phyloP scores from a whole-genome alignment of 2,888 invertebrate species.

The Ormyrus rosae region DNA sequence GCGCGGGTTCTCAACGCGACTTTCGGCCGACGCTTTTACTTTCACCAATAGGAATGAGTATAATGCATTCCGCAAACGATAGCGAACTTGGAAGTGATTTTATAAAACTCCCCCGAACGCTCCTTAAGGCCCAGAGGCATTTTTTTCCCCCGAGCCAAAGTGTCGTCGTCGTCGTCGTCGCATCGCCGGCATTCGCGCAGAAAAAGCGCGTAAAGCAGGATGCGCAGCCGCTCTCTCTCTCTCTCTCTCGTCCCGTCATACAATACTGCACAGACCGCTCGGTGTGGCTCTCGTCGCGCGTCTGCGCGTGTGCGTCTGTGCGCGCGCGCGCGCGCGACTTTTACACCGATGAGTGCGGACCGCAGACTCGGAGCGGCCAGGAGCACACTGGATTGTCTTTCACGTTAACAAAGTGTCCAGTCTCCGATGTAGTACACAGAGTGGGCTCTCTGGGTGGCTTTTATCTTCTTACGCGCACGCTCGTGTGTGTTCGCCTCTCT shows the following conservation, averaged over 20 bases:
- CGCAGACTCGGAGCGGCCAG: neutral
- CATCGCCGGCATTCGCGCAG: neutral
- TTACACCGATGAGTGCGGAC: constrained; percentile 41
- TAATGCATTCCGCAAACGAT: too few relatives aligned
- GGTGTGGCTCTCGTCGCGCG: too few relatives aligned
- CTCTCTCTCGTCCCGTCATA: neutral
- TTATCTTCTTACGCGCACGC: constrained; percentile 34
- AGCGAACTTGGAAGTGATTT: too few relatives aligned
- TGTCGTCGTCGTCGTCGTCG: neutral
- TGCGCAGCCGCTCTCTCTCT: neutral
- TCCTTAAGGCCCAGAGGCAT: neutral
- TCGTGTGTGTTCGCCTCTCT: constrained; percentile 1
- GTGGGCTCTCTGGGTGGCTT: constrained; percentile 33
- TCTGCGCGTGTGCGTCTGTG: neutral
- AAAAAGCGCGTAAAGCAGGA: constrained; percentile 12
- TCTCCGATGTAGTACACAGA: constrained; percentile 23
- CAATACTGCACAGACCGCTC: constrained; percentile 21
- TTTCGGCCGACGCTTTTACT: too few relatives aligned
- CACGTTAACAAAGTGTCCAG: constrained; percentile 51
- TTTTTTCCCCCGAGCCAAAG: neutral
- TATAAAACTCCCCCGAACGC: too few relatives aligned
- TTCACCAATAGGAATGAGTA: too few relatives aligned
- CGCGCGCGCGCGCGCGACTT: constrained; percentile 8
- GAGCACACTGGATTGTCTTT: constrained; percentile 45
- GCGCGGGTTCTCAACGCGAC: too few relatives aligned